These are phyloP conservation scores for Squalus acanthias DNA, from an alignment of 2,797 vertebrate genomes.

Conservation along the genomic window DNA sequence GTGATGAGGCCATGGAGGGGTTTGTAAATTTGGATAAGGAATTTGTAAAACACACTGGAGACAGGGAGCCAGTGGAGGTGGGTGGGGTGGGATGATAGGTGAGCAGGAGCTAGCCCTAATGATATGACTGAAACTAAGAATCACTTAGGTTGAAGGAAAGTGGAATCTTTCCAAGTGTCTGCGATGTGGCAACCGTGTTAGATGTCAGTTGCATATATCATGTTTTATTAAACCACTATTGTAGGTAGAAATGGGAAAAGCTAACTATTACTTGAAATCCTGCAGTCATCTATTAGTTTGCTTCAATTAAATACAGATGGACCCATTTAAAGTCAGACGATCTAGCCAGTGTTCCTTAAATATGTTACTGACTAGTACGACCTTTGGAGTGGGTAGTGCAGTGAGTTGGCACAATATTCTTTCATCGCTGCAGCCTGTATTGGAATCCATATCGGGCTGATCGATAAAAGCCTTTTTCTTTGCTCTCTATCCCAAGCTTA, in stretches of 20 bases:
- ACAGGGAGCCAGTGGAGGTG: neutral
- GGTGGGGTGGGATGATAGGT: neutral
- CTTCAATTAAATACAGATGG: neutral
- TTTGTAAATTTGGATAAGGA: neutral
- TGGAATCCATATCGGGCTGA: neutral
- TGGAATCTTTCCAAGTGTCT: neutral
- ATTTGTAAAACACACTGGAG: neutral
- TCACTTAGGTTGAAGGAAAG: neutral
- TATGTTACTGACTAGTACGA: neutral
- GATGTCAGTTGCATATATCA: neutral
- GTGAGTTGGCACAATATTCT: neutral
- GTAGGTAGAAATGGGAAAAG: neutral
- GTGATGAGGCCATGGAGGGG: neutral
- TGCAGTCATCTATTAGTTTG: neutral
- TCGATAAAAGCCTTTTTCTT: neutral
- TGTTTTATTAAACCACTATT: neutral
- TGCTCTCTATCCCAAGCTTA: neutral
- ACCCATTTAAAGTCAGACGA: neutral
- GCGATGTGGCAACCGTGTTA: neutral
- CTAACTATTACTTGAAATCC: neutral
- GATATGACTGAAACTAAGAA: neutral
- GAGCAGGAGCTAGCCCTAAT: neutral
- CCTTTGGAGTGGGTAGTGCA: neutral
- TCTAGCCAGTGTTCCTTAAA: neutral
- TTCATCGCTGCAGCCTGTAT: neutral